phyloP scores from a whole-genome alignment of 2,888 invertebrate genomes.

The Heliconius aoede region DNA sequence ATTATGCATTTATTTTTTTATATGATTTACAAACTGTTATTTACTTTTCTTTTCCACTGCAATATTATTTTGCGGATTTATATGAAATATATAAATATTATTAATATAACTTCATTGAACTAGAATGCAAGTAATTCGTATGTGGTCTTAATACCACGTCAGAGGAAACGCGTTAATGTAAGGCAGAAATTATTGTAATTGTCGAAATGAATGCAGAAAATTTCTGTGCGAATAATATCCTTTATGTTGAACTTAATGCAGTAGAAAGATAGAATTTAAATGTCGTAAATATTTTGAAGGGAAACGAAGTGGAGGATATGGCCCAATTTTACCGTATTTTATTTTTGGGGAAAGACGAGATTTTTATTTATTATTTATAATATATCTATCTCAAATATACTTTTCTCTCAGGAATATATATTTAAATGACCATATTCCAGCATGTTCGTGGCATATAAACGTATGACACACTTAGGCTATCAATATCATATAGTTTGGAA shows the following conservation, averaged over 20 bases:
- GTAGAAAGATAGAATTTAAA: conserved; percentile 14
- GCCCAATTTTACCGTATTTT: not conserved
- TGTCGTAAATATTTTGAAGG: not conserved
- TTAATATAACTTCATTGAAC: not conserved
- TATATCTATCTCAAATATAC: no score
- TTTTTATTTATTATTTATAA: not conserved
- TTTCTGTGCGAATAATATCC: conserved; percentile 8
- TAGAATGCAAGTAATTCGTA: conserved; percentile 16
- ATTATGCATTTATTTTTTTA: no score
- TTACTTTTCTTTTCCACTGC: no score
- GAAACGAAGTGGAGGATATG: not conserved
- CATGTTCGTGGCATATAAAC: conserved; percentile 15
- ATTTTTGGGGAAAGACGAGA: not conserved
- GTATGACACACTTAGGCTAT: conserved; percentile 45
- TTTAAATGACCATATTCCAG: conserved; percentile 18
- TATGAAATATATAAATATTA: not conserved
- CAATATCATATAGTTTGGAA: conserved; percentile 54
- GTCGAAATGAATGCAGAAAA: conserved; percentile 24
- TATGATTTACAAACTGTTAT: no score
- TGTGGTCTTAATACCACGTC: not conserved
- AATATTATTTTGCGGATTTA: not conserved
- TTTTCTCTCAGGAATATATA: not conserved
- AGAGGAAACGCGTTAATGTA: conserved; percentile 18
- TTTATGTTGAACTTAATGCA: conserved; percentile 1
- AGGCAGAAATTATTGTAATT: conserved; percentile 6